Evolutionary conservation across 1,140 invertebrate species (phyloP), one percentile per base, ranked within the genome.

Genomic region (Tribolium madens): DNA sequence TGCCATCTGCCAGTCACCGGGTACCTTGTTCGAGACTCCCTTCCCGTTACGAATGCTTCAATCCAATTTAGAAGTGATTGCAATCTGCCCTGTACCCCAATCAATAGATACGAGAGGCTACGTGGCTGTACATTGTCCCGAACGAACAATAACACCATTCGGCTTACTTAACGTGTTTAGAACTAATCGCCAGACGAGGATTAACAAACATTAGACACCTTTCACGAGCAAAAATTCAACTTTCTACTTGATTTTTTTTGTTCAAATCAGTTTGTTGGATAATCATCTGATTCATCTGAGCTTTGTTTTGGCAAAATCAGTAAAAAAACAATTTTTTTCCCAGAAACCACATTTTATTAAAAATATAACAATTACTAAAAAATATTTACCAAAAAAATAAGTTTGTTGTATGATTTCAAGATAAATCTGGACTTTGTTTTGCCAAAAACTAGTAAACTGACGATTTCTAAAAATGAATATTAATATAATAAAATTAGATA

Each of bases 31-130:
- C 21, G 21, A 26, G 3, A 5, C 78, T 77, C 81, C 79, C 71
- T 79, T 70, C 76, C 21, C 21, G 7, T 42, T 42, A 9, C 36
- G 36, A 42, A 42, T 42, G 60, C 78, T 80, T 75, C 83, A 81
- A 84, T 83, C 82, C 84, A 84, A 84, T 84, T 83, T 84, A 79
- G 80, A 85, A 83, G 81, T 81, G 84, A 85, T 85, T 84, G 83
- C 82, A 81, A 84, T 84, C 83, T 83, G 78, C 76, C 78, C 79
- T 76, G 78, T 80, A 78, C 70, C 36, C 21, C 80, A 82, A 80
- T 83, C 82, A 78, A 83, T 82, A 81, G 72, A 76, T 76, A 70
- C 60, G 21, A 26, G 21, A 26, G 21, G 21, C 71, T 73, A 57
- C 75, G 72, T 77, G 52, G 74, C 79, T 76, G 77, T 69, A 70